Percentiles rank a stretch among this genome's conserved stretches.
These are phyloP conservation scores for Merops nubicus DNA, from an alignment of 2,113 vertebrate species.

Conservation along the genomic window DNA sequence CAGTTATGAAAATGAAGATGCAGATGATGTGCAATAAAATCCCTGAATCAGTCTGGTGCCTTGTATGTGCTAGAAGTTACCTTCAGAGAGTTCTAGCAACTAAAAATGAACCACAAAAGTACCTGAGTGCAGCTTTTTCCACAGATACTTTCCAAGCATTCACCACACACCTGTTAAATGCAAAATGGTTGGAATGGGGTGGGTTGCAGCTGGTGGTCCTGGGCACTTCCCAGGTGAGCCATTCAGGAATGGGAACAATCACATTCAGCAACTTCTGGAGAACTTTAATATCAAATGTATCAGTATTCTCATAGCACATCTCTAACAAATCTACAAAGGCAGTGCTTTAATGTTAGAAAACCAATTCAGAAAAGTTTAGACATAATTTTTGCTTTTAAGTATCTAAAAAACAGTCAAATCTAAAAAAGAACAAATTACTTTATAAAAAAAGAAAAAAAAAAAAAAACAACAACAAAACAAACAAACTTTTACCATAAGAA, in stretches of 20 bases:
- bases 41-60: neutral
- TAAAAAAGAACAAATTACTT: neutral
- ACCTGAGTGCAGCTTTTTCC: neutral
- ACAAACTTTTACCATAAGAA: neutral
- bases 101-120: neutral
- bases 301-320: conserved; percentile 41
- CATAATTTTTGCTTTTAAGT: conserved; percentile 16
- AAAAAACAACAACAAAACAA: too few species aligned
- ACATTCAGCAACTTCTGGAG: conserved; percentile 43
- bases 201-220: rapidly evolving
- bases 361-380: conserved; percentile 19
- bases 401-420: conserved; percentile 39
- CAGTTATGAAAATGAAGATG: neutral
- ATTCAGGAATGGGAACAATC: neutral
- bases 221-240: neutral
- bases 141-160: neutral
- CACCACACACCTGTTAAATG: neutral
- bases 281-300: conserved; percentile 74
- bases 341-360: conserved; percentile 50
- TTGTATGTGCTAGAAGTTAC: neutral
- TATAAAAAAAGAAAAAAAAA: neutral
- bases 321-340: conserved; percentile 56
- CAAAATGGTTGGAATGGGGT: neutral
- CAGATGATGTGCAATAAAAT: neutral
- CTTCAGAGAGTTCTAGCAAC: neutral